phyloP scores from a whole-genome alignment of 2,888 invertebrate genomes.

The Slavum lentiscoides region DNA sequence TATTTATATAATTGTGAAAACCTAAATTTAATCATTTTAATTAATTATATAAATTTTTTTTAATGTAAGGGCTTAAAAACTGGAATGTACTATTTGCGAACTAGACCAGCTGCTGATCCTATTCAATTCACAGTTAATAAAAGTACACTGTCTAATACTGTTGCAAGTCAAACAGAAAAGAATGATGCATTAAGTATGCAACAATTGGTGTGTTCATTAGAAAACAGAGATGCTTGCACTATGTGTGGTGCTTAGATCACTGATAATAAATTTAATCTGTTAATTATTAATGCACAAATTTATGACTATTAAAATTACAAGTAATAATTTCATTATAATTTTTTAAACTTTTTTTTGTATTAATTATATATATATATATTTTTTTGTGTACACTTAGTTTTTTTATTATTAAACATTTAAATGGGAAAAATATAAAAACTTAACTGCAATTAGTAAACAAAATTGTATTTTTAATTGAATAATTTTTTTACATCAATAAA shows the following conservation, averaged over 20 bases:
- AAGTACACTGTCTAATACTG: conserved; percentile 63
- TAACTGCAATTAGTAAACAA: not conserved
- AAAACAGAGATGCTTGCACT: conserved; percentile 84
- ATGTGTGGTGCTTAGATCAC: conserved; percentile 77
- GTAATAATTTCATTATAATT: not conserved
- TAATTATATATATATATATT: no score
- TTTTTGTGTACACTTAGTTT: not conserved
- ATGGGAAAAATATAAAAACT: not conserved
- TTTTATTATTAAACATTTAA: not conserved
- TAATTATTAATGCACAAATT: not conserved
- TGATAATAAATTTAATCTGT: not conserved
- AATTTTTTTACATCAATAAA: conserved; percentile 17
- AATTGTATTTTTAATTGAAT: conserved; percentile 14
- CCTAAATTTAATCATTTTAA: not conserved
- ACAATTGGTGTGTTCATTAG: conserved; percentile 80
- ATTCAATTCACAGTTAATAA: conserved; percentile 98
- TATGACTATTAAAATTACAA: not conserved
- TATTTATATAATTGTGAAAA: not conserved
- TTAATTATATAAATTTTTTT: not conserved
- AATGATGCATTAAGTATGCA: conserved; percentile 66
- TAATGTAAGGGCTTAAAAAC: conserved; percentile 84
- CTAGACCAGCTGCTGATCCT: conserved; percentile 93
- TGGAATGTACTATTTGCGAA: conserved; percentile 97
- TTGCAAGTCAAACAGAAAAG: conserved; percentile 54
- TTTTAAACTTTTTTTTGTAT: not conserved